Percentiles rank a stretch among this genome's conserved stretches.
These are phyloP conservation scores for Falcaria lacertinaria DNA, from an alignment of 2,888 invertebrate genomes.

Conservation along the genomic window DNA sequence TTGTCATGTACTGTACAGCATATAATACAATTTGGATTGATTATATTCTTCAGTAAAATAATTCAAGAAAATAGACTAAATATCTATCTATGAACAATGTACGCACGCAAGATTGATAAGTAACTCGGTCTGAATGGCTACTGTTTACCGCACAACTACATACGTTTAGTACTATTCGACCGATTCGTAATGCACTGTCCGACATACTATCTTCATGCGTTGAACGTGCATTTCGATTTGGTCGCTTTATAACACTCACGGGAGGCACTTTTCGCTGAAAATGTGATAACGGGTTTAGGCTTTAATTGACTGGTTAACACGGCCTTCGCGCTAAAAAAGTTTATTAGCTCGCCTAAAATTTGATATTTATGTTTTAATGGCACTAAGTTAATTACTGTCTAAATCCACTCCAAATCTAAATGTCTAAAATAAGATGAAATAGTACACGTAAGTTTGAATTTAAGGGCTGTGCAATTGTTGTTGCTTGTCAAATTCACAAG, in stretches of 20 bases:
- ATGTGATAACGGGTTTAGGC: slow-evolving; percentile 71
- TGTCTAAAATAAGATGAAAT: slow-evolving; percentile 51
- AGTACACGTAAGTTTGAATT: slow-evolving; percentile 57
- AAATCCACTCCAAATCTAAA: slow-evolving; percentile 67
- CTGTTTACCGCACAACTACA: slow-evolving; percentile 60
- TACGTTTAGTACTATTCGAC: slow-evolving; percentile 37
- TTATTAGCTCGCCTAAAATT: slow-evolving; percentile 26
- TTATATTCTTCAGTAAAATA: too few species aligned
- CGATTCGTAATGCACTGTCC: slow-evolving; percentile 28
- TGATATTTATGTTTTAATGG: slow-evolving; percentile 28
- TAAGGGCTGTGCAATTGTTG: slow-evolving; percentile 72
- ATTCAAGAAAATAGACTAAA: slow-evolving; percentile 9
- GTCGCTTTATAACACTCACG: slow-evolving; percentile 28
- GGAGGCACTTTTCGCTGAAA: slow-evolving; percentile 54
- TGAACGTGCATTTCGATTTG: slow-evolving; percentile 28
- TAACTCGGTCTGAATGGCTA: slow-evolving; percentile 25
- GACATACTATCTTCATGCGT: slow-evolving; percentile 3
- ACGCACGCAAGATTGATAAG: neutral
- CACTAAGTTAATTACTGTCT: slow-evolving; percentile 70
- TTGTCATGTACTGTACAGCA: too few species aligned
- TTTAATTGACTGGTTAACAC: slow-evolving; percentile 56
- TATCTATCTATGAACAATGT: slow-evolving; percentile 6
- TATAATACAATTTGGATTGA: too few species aligned
- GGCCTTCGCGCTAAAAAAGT: slow-evolving; percentile 27
- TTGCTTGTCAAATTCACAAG: slow-evolving; percentile 37